phyloP scores from a whole-genome alignment of 2,797 vertebrate species.

The Phoxinus dragarum region DNA sequence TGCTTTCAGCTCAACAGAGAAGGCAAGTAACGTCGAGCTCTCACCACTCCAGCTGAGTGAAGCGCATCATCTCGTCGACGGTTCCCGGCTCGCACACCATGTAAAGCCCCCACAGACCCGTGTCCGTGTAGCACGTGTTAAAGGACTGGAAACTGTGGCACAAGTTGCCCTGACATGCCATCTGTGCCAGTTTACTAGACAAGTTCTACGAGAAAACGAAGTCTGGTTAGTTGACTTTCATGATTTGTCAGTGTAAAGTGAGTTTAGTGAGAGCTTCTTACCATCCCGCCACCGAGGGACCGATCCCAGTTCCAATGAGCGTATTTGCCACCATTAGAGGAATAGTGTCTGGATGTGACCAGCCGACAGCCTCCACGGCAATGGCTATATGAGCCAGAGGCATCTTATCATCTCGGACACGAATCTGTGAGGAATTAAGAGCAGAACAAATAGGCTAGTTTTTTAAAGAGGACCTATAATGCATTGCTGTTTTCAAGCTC shows the following conservation, averaged over 20 bases:
- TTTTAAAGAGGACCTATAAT: neutral
- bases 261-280: conserved; percentile 67
- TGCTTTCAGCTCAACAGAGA: neutral
- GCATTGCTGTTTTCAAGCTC: neutral
- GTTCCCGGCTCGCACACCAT: conserved; percentile 94
- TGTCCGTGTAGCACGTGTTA: conserved; percentile 98
- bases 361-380: conserved; percentile 93
- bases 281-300: conserved; percentile 94
- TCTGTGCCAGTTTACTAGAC: conserved; percentile 94
- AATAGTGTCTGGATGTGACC: conserved; percentile 94
- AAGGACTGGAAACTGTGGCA: conserved; percentile 99
- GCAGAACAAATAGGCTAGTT: neutral
- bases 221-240: neutral
- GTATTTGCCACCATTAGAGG: conserved; percentile 99
- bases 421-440: conserved; percentile 78
- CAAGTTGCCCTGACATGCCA: conserved; percentile 90
- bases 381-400: conserved; percentile 93
- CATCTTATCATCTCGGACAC: conserved; percentile 95
- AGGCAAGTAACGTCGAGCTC: neutral
- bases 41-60: conserved; percentile 92
- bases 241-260: neutral
- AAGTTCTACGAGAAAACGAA: conserved; percentile 81
- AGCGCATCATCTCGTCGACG: conserved; percentile 90
- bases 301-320: conserved; percentile 97
- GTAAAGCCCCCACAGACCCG: conserved; percentile 96